These are phyloP conservation scores for Diplosoma virens DNA, from an alignment of 23 tunicate species.

Conservation along the genomic window DNA sequence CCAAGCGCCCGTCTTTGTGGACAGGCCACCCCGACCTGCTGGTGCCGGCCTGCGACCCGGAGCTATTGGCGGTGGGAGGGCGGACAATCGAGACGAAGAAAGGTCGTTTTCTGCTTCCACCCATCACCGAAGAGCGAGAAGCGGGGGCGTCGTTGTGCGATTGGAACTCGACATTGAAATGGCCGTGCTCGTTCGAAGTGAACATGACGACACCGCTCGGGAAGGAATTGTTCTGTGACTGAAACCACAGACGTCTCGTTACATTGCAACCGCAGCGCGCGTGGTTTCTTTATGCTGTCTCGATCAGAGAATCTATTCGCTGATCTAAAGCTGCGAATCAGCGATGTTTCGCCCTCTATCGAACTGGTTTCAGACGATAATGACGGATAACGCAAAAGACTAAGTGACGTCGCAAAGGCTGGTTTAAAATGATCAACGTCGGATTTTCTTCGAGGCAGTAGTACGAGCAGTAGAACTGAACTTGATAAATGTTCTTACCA, in stretches of 20 bases:
- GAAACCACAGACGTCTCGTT: not conserved
- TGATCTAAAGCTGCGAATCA: too few relatives aligned
- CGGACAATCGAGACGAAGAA: slow-evolving; percentile 53
- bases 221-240: slow-evolving; percentile 39
- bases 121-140: slow-evolving; percentile 2
- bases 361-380: too few relatives aligned
- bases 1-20: not conserved
- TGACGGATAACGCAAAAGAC: too few relatives aligned
- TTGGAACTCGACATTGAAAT: slow-evolving; percentile 55
- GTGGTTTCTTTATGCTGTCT: too few relatives aligned
- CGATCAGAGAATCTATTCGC: too few relatives aligned
- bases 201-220: slow-evolving; percentile 26
- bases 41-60: slow-evolving; percentile 10
- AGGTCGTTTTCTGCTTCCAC: slow-evolving; percentile 7
- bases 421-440: too few relatives aligned
- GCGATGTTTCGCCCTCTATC: too few relatives aligned
- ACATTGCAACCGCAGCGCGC: too few relatives aligned
- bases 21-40: slow-evolving; percentile 17
- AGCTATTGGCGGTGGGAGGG: slow-evolving; percentile 8
- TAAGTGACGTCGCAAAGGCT: too few relatives aligned
- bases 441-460: too few relatives aligned
- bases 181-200: slow-evolving; percentile 42
- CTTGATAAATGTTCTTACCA: too few relatives aligned
- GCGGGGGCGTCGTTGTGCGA: slow-evolving; percentile 3
- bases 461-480: too few relatives aligned